Evolutionary conservation across 2,888 invertebrate species (phyloP), one percentile per base, ranked within the genome.

Genomic region (Rosalia funebris): DNA sequence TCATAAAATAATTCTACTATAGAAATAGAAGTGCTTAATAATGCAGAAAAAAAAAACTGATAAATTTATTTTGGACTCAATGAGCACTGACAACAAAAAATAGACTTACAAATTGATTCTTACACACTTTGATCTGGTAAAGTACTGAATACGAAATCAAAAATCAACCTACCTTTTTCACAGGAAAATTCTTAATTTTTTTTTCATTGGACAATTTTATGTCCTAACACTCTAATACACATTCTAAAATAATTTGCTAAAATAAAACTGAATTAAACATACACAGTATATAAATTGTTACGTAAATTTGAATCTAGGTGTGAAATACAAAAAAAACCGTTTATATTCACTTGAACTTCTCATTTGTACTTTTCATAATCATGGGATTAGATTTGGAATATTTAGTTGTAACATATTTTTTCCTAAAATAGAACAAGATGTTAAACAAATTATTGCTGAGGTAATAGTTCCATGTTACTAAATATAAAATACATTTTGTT

Each of bases 141-240:
- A n/a, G n/a, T n/a, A n/a, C n/a, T n/a, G n/a, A n/a, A n/a, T n/a
- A n/a, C n/a, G n/a, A 14, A 12, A 4, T 12, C n/a, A 19, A 11
- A 44, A 44, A 25, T 44, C 44, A 44, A 44, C 44, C 44, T 44
- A 44, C 44, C 44, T 44, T 44, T 12, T 4, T 34, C 25, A 44
- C 44, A 44, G 44, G 20, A 44, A 19, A 25, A 5, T n/a, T n/a
- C n/a, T n/a, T n/a, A n/a, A n/a, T 19, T n/a, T 25, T 44, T 44
- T 16, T n/a, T 41, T 41, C 41, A 10, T 44, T 19, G 20, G 12
- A 20, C 44, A 42, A 17, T 42, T 12, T 14, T 20, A n/a, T 25
- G 25, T 20, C 14, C 20, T 5, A 20, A 44, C 10, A n/a, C 25
- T 12, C 44, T 20, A n/a, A n/a, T n/a, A n/a, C 7, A 44, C 19